These are phyloP conservation scores for Ips typographus DNA, from an alignment of 1,140 invertebrate genomes.

Conservation along the genomic window DNA sequence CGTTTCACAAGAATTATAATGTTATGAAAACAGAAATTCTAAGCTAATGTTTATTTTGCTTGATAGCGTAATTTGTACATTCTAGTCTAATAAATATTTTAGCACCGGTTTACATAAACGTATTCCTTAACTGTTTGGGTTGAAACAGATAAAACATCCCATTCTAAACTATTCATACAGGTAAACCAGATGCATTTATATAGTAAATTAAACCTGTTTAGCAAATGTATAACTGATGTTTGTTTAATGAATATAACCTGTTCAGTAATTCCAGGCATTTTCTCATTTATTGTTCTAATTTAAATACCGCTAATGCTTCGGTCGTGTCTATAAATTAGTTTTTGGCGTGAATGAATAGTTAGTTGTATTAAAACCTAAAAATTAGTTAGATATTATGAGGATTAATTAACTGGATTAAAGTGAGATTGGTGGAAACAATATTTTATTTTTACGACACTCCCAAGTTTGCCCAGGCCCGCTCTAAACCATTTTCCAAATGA, in stretches of 20 bases:
- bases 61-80: slow-evolving; percentile 24
- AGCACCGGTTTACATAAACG: slow-evolving; percentile 20
- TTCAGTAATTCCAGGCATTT: not conserved
- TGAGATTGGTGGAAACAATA: no score
- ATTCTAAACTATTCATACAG: slow-evolving; percentile 6
- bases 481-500: not conserved
- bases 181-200: slow-evolving; percentile 1
- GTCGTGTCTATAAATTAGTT: no score
- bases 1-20: slow-evolving; percentile 11
- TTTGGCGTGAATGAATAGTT: no score
- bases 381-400: no score
- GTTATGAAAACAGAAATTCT: slow-evolving; percentile 17
- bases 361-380: no score
- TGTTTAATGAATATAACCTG: slow-evolving; percentile 2
- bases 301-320: no score
- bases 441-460: no score
- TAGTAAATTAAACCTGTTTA: slow-evolving; percentile 6
- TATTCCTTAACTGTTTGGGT: slow-evolving; percentile 10
- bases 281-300: no score
- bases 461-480: no score
- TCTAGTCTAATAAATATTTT: slow-evolving; percentile 32
- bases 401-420: no score
- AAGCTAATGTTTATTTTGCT: slow-evolving; percentile 23
- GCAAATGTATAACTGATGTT: slow-evolving; percentile 9
- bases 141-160: slow-evolving; percentile 8